Evolutionary conservation across 2,113 vertebrate species (phyloP).

Genomic region (Ornithorhynchus anatinus): DNA sequence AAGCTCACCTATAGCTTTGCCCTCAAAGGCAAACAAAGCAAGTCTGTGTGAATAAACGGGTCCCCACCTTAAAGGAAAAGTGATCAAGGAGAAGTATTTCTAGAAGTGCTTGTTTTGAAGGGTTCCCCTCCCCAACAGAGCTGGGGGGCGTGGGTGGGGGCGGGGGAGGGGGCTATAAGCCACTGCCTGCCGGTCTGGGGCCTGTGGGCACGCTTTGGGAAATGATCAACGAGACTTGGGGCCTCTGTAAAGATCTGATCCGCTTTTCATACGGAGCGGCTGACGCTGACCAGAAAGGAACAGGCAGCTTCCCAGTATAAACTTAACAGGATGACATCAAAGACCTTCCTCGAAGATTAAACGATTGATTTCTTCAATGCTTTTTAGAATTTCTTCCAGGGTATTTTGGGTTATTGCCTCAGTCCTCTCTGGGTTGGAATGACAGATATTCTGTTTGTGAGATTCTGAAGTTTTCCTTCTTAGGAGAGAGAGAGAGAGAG

Average conservation of each 20-base stretch:
- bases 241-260: constrained; percentile 56
- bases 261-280: constrained; percentile 59
- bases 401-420: constrained; percentile 75
- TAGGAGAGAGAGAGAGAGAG: neutral
- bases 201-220: constrained; percentile 29
- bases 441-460: constrained; percentile 65
- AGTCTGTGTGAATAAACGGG: constrained; percentile 53
- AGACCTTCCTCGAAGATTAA: constrained; percentile 72
- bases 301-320: constrained; percentile 76
- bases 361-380: constrained; percentile 73
- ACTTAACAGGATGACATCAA: constrained; percentile 74
- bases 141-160: constrained; percentile 52
- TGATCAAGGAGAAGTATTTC: constrained; percentile 73
- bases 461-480: constrained; percentile 28
- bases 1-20: constrained; percentile 55
- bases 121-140: constrained; percentile 66
- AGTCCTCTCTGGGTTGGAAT: constrained; percentile 69
- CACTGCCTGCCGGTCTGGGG: constrained; percentile 53
- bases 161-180: constrained; percentile 53
- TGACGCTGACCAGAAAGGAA: constrained; percentile 61
- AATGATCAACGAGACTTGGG: constrained; percentile 48
- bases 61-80: constrained; percentile 60
- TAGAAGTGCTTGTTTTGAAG: constrained; percentile 72
- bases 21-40: constrained; percentile 47
- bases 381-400: constrained; percentile 69